These are phyloP conservation scores for Periophthalmodon schlosseri DNA, from an alignment of 2,113 vertebrate species.

Conservation along the genomic window DNA sequence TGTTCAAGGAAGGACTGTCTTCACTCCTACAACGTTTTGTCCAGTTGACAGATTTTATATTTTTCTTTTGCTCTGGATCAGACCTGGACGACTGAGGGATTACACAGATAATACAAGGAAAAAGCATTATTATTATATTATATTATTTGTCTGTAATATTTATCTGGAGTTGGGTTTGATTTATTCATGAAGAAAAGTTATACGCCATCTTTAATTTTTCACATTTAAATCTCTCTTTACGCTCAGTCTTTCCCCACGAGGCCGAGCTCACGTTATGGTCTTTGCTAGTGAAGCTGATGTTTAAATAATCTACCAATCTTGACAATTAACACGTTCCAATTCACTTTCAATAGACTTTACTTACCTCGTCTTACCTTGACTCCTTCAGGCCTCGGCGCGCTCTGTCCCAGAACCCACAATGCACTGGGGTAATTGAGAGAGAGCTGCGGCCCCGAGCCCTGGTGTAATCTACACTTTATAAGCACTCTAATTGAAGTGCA, in stretches of 20 bases:
- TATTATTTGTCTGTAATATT: too few relatives aligned
- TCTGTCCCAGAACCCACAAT: conserved; percentile 37
- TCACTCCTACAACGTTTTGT: too few relatives aligned
- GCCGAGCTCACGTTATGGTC: not conserved
- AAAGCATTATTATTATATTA: too few relatives aligned
- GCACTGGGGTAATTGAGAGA: conserved; percentile 75
- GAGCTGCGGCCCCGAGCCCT: conserved; percentile 70
- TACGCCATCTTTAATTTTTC: too few relatives aligned
- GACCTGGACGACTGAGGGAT: too few relatives aligned
- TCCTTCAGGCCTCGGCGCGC: conserved; percentile 29
- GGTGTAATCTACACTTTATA: conserved; percentile 82
- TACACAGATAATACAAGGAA: too few relatives aligned
- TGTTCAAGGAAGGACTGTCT: too few relatives aligned
- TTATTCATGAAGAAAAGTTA: too few relatives aligned
- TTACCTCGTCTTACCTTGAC: not conserved
- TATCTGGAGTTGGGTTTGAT: too few relatives aligned
- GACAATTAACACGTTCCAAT: conserved; percentile 20
- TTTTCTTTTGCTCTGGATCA: too few relatives aligned
- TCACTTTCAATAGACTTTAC: not conserved
- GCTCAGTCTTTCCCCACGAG: not conserved
- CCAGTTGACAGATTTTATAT: too few relatives aligned
- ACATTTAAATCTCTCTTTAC: too few relatives aligned
- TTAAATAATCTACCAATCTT: conserved; percentile 4
- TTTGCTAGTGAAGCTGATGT: not conserved
- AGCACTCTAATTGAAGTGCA: conserved; percentile 83